phyloP scores from a whole-genome alignment of 1,140 invertebrate species.

The Hyposmocoma kahamanoa region DNA sequence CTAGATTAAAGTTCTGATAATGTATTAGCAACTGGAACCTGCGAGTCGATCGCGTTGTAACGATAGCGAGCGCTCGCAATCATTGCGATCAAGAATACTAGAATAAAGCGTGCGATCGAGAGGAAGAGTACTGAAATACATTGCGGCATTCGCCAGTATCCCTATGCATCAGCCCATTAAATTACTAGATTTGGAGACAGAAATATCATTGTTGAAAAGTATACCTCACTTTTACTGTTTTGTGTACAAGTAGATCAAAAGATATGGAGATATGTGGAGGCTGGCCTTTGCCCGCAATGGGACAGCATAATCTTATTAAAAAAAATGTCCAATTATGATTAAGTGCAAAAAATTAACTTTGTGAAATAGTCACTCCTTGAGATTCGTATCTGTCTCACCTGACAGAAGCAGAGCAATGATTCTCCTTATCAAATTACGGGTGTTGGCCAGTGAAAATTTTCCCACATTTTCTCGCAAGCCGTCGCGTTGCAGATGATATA shows the following conservation, averaged over 20 bases:
- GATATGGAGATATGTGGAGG: neutral
- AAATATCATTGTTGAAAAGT: too few species aligned
- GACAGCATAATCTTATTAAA: neutral
- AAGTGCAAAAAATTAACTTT: neutral
- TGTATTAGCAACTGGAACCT: neutral
- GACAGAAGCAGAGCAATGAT: constrained; percentile 50
- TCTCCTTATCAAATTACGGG: constrained; percentile 65
- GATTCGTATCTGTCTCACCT: neutral
- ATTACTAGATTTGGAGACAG: too few species aligned
- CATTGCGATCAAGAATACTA: too few species aligned
- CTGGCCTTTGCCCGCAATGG: neutral
- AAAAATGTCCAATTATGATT: neutral
- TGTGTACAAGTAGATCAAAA: neutral
- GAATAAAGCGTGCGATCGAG: too few species aligned
- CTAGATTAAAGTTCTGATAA: neutral
- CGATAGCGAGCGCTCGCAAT: neutral
- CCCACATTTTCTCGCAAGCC: constrained; percentile 59
- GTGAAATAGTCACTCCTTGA: neutral
- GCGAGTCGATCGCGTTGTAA: neutral
- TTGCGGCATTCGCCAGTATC: too few species aligned
- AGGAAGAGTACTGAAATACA: too few species aligned
- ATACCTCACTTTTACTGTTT: too few species aligned
- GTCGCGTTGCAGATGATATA: constrained; percentile 53
- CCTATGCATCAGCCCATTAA: too few species aligned
- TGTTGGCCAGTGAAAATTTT: constrained; percentile 61